Evolutionary conservation across 64 coral and sea anemone species (phyloP).

Genomic region (Hydrozoanthus tunicans): DNA sequence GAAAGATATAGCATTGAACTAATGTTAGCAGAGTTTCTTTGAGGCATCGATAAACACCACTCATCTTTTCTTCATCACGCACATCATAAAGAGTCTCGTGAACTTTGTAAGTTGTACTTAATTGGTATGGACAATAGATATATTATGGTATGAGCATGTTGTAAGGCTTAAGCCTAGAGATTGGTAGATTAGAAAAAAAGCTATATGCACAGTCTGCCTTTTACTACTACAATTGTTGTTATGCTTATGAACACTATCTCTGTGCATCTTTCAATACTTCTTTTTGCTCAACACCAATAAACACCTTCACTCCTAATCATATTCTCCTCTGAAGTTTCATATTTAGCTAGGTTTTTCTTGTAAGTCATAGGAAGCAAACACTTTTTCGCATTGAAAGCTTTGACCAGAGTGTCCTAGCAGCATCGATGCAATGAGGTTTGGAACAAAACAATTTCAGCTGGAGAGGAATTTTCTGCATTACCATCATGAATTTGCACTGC

Average conservation of each 20-base stretch:
- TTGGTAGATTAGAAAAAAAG: not conserved
- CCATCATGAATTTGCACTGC: slow-evolving; percentile 29
- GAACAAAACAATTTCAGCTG: slow-evolving; percentile 7
- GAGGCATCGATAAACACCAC: slow-evolving; percentile 39
- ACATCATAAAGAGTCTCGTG: slow-evolving; percentile 49
- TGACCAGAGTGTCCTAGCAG: slow-evolving; percentile 9
- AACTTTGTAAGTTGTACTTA: slow-evolving; percentile 52
- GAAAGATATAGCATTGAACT: too few relatives aligned
- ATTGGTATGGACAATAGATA: slow-evolving; percentile 45
- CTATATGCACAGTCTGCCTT: not conserved
- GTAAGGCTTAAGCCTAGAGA: not conserved
- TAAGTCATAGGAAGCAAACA: slow-evolving; percentile 28
- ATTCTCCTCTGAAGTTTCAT: slow-evolving; percentile 46
- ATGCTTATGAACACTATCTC: slow-evolving; percentile 26
- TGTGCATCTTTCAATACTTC: slow-evolving; percentile 44
- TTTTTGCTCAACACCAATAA: slow-evolving; percentile 19
- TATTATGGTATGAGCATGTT: slow-evolving; percentile 11
- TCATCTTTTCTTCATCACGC: slow-evolving; percentile 30
- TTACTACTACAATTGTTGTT: not conserved
- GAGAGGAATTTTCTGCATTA: slow-evolving; percentile 9
- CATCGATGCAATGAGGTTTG: slow-evolving; percentile 11
- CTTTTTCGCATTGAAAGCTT: slow-evolving; percentile 44
- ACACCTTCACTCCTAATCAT: slow-evolving; percentile 57
- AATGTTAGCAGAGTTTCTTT: not conserved
- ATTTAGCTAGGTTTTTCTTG: slow-evolving; percentile 7